Base-by-base conservation (phyloP, 2,888 invertebrate species). In the Machimus rusticus region DNA sequence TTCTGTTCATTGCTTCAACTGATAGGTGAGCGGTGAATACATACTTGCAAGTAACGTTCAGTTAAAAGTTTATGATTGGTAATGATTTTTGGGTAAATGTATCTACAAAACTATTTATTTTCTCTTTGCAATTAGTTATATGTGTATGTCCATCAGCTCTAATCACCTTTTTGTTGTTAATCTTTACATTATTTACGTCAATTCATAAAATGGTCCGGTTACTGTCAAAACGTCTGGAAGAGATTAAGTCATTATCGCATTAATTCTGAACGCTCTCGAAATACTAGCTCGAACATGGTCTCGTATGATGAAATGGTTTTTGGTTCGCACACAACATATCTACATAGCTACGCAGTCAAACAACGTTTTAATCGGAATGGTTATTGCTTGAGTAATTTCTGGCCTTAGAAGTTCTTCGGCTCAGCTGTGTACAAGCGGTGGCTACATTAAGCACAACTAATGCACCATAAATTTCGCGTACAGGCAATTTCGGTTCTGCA, bases 381-480 rank as follows among this genome's bases (percentile, higher is more conserved):
- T 81, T 81, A 81, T 81, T 19, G 34, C 39, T 34, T 12, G 31
- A n/a, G 34, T 81, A 81, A 81, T 81, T 81, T 31, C 28, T 14
- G 12, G 1, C n/a, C n/a, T 55, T 55, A n/a, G n/a, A 6, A 34
- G 81, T 81, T 34, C 74, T 34, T 34, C 34, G 4, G 34, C 6
- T 34, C 34, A 34, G 34, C 34, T 34, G 37, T 5, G 39, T 74
- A 84, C 28, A 39, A 57, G 57, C 74, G 43, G 16, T n/a, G 39
- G 28, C 2, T 39, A 84, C 74, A 84, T 84, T 66, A 66, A 84
- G 39, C 39, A 37, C 39, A 84, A 66, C 39, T 39, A 57, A 39
- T 84, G 66, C 23, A 39, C 37, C 39, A 66, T 84, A 84, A 84
- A 84, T 84, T 84, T 84, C 6, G 81, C 16, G 28, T 28, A 5